A percentile compares a stretch with the other conserved stretches of the same genome.
Evolutionary conservation across 53 echinoderm and acorn worm species (phyloP).

Genomic region (Holothuria leucospilota): DNA sequence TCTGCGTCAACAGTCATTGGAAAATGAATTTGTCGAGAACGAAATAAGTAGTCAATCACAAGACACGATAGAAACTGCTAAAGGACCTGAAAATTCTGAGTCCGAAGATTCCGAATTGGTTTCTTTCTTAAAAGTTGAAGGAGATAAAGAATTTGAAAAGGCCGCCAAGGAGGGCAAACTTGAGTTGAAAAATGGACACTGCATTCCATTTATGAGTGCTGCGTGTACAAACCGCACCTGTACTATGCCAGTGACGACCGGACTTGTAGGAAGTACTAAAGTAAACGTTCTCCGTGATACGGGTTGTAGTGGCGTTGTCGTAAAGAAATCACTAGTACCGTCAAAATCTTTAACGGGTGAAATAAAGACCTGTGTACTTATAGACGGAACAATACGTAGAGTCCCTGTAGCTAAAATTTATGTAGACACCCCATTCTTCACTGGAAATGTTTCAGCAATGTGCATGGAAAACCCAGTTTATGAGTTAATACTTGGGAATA

Average conservation of each 20-base stretch:
- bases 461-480: constrained; percentile 28
- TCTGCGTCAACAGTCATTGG: neutral
- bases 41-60: too few relatives aligned
- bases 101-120: neutral
- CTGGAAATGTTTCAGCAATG: neutral
- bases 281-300: neutral
- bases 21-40: too few relatives aligned
- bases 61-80: too few relatives aligned
- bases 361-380: neutral
- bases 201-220: neutral
- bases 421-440: constrained; percentile 21
- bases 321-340: neutral
- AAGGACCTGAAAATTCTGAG: too few relatives aligned
- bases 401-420: neutral
- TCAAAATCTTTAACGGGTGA: neutral
- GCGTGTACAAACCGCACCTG: neutral
- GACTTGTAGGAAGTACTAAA: neutral
- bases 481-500: constrained; percentile 21
- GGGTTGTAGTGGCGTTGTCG: neutral
- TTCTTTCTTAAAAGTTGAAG: neutral
- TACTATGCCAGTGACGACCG: too few relatives aligned
- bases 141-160: neutral
- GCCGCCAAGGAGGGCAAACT: neutral
- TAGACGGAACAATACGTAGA: constrained; percentile 19
- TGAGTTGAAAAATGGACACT: neutral